phyloP scores from a whole-genome alignment of 2,797 vertebrate genomes.

The Alosa sapidissima region DNA sequence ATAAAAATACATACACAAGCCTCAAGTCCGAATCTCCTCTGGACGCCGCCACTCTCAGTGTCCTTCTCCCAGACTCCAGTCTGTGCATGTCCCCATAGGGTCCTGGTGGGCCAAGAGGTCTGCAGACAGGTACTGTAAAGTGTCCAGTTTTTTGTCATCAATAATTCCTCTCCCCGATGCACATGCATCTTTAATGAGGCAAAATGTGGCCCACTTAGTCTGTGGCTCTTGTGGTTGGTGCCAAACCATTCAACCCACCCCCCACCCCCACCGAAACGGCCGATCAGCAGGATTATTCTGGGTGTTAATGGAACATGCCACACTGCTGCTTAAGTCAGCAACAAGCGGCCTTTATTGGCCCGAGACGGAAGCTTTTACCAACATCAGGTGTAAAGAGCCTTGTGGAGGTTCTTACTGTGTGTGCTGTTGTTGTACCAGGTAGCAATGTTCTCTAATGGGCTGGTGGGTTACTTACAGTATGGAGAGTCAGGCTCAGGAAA shows the following conservation, averaged over 20 bases:
- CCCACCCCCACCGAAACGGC: not conserved
- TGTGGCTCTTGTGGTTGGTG: conserved; percentile 54
- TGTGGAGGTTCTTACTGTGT: not conserved
- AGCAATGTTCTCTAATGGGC: not conserved
- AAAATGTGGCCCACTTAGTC: conserved; percentile 68
- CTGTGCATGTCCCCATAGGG: not conserved
- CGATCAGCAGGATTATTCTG: conserved; percentile 10
- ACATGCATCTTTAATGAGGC: conserved; percentile 67
- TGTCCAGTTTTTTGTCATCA: conserved; percentile 67
- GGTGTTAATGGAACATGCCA: not conserved
- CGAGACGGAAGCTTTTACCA: not conserved
- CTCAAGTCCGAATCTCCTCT: too few relatives aligned
- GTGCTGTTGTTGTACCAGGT: not conserved
- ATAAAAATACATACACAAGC: not conserved
- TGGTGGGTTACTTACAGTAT: not conserved
- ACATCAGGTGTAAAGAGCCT: conserved; percentile 7
- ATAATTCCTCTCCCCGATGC: conserved; percentile 63
- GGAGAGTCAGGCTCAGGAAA: not conserved
- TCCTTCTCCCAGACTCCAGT: not conserved
- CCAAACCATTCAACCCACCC: conserved; percentile 53
- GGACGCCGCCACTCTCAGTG: not conserved
- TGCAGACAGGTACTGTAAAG: conserved; percentile 32
- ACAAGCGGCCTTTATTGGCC: not conserved
- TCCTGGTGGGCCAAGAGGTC: not conserved
- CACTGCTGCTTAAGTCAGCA: not conserved